Base-by-base conservation (phyloP, 1,140 invertebrate species). In the Drosophila pallidifrons region DNA sequence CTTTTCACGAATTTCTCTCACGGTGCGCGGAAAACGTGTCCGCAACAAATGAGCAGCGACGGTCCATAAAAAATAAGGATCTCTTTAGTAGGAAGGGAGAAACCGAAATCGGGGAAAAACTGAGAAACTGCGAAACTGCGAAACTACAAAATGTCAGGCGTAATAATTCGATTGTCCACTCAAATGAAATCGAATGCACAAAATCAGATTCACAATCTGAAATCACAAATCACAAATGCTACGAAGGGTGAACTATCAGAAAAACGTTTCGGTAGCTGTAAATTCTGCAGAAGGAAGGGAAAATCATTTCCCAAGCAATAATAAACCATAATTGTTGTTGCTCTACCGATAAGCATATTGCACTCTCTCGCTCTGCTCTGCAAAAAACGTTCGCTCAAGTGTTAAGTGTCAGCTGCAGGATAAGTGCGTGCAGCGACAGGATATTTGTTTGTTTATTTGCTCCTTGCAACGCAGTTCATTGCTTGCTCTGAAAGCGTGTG, bases 361-460 rank as follows among this genome's bases (percentile, higher is more conserved):
- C 81, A 71, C 47, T 51, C 54, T 8, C 15, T 20, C 16, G 20
- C 20, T 32, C 28, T 43, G 64, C 51, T 25, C 20, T 25, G 20
- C 52, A 47, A 57, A 45, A 57, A 45, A 43, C 67, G 64, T 65
- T 59, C 83, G 79, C 68, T 88, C 86, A 83, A 89, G 85, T 88
- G 85, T 88, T 88, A 88, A 88, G 78, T 88, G 85, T 88, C 85
- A 88, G 86, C 89, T 89, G 85, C 85, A 89, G 85, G 85, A 89
- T 88, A 88, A 88, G 82, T 89, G 83, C 85, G 85, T 82, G 55
- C 69, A 68, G 81, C 49, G 69, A 63, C 82, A 86, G 82, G 82
- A 88, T 69, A 81, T 85, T 85, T 89, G 83, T 89, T 82, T 83
- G 83, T 80, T 89, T 83, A 75, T 82, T 71, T 68, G 70, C 72